Base-by-base conservation (phyloP, 2,797 vertebrate genomes). In the Philypnodon macrostomus region DNA sequence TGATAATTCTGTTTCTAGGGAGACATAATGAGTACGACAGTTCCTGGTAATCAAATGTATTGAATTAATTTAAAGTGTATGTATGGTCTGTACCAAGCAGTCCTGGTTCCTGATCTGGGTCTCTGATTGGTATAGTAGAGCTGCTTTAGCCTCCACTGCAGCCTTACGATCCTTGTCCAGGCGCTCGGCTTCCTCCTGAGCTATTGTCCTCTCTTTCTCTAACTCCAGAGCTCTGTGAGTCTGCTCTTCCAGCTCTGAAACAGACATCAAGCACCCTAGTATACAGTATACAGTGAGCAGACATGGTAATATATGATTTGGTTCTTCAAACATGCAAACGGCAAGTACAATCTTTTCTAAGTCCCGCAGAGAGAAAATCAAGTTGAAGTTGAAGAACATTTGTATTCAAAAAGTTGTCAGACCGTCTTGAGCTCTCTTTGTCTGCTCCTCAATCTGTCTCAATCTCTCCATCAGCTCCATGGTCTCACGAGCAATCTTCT, bases 401-500 rank as follows among this genome's bases (percentile, higher is more conserved):
- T 71, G 67, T 60, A 75, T 79, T 75, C 47, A 62, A 49, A 75
- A 64, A 75, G 69, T 73, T 65, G 62, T 83, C 87, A 77, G 70
- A 98, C 96, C 95, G 88, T 93, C 90, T 81, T 98, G 95, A 80
- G 96, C 96, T 84, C 91, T 95, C 73, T 94, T 96, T 66, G 96
- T 98, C 85, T 98, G 94, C 70, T 97, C 94, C 65, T 98, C 95
- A 49, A 98, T 98, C 79, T 95, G 94, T 55, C 90, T 92, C 75
- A 98, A 88, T 79, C 86, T 90, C 80, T 94, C 92, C 93, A 97
- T 93, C 73, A 98, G 88, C 67, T 98, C 95, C 72, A 95, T 95
- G 75, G 97, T 98, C 79, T 98, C 95, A 40, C 89, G 92, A 61
- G 96, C 95, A 81, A 98, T 97, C 88, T 97, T 98, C 70, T 98